phyloP scores from a whole-genome alignment of 2,797 vertebrate species.

The Petrocephalus schoutedeni region DNA sequence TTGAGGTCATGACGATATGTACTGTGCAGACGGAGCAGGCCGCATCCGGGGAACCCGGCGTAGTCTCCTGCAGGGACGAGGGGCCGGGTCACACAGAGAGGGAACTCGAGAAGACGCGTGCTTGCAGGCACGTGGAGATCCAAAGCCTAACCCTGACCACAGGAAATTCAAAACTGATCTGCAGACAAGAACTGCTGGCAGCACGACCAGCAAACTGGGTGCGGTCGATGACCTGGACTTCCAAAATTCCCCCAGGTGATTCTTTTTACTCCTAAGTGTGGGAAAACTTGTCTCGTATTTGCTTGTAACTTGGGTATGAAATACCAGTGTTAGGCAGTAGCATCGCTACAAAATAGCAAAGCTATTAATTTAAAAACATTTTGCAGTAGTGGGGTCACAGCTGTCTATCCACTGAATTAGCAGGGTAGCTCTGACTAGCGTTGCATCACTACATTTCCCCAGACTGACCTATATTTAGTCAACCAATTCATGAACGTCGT shows the following conservation, averaged over 20 bases:
- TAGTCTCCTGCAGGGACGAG: conserved; percentile 69
- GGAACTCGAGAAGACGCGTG: background rate
- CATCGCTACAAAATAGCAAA: background rate
- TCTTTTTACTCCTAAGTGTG: background rate
- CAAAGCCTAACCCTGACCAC: background rate
- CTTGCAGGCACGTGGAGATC: background rate
- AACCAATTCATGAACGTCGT: too few relatives aligned
- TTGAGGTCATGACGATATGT: conserved; percentile 84
- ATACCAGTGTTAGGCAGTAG: background rate
- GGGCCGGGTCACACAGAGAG: background rate
- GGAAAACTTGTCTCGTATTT: background rate
- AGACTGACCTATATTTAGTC: too few relatives aligned
- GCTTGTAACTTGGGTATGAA: background rate
- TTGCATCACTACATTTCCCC: background rate
- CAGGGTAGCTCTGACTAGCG: background rate
- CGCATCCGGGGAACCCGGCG: conserved; percentile 83
- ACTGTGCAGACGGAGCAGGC: conserved; percentile 78
- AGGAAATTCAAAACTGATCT: background rate
- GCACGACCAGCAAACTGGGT: background rate
- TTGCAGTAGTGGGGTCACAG: background rate
- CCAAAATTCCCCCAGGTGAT: background rate
- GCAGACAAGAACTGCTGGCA: background rate
- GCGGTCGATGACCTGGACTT: too few relatives aligned
- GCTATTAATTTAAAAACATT: background rate
- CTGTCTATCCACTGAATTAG: background rate